phyloP scores from a whole-genome alignment of 1,140 invertebrate genomes.

The Laupala kohalensis region DNA sequence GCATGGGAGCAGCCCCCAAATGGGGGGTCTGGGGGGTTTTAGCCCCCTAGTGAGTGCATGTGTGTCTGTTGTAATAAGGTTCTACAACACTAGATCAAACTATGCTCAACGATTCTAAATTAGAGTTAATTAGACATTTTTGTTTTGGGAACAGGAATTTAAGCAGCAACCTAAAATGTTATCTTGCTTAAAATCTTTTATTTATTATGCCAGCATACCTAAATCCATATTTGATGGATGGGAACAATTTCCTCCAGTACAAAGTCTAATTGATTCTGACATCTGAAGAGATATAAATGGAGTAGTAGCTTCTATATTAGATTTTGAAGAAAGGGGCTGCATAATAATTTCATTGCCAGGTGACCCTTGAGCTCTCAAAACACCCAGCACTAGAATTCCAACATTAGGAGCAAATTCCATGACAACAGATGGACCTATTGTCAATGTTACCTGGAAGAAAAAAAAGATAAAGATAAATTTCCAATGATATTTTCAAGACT shows the following conservation, averaged over 20 bases:
- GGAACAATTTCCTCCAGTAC: slow-evolving; percentile 56
- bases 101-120: too few relatives aligned
- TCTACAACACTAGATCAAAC: too few relatives aligned
- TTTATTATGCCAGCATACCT: background rate
- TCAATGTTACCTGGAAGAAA: slow-evolving; percentile 52
- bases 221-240: background rate
- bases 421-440: slow-evolving; percentile 77
- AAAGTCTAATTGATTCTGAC: slow-evolving; percentile 50
- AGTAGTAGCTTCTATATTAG: slow-evolving; percentile 30
- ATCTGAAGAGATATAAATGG: slow-evolving; percentile 7
- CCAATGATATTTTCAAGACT: too few relatives aligned
- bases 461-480: too few relatives aligned
- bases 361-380: slow-evolving; percentile 71
- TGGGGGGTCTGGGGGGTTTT: too few relatives aligned
- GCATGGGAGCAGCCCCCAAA: too few relatives aligned
- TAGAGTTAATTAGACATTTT: too few relatives aligned
- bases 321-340: slow-evolving; percentile 40
- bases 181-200: too few relatives aligned
- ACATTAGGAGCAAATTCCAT: slow-evolving; percentile 94
- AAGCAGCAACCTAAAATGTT: too few relatives aligned
- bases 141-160: too few relatives aligned
- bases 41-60: too few relatives aligned
- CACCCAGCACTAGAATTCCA: slow-evolving; percentile 89
- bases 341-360: slow-evolving; percentile 69
- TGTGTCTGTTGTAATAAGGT: too few relatives aligned